These are phyloP conservation scores for Calliphora vicina DNA, from an alignment of 1,140 invertebrate genomes.

Conservation along the genomic window DNA sequence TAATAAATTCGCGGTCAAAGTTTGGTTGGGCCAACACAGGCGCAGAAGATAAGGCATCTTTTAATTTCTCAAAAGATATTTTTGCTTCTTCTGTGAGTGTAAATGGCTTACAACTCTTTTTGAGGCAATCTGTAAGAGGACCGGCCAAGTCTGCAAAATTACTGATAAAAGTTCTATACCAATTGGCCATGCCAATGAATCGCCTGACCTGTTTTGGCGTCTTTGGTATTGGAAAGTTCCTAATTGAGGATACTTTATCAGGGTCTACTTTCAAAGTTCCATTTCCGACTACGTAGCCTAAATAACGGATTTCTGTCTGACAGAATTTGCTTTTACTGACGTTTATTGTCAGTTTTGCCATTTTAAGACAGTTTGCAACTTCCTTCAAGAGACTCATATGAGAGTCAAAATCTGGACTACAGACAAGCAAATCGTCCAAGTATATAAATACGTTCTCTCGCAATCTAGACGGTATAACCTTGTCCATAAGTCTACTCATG, in stretches of 20 bases:
- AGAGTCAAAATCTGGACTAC: conserved; percentile 52
- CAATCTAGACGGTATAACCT: conserved; percentile 29
- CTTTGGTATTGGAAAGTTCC: conserved; percentile 33
- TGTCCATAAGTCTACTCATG: conserved; percentile 39
- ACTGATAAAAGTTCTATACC: conserved; percentile 57
- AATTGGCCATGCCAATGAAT: conserved; percentile 63
- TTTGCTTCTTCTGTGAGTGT: conserved; percentile 15
- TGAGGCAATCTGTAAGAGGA: conserved; percentile 46
- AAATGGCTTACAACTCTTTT: neutral
- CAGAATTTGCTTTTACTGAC: conserved; percentile 40
- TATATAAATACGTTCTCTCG: conserved; percentile 34
- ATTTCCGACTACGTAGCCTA: conserved; percentile 44
- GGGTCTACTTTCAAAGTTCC: conserved; percentile 49
- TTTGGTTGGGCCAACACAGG: conserved; percentile 45
- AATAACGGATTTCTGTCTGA: conserved; percentile 45
- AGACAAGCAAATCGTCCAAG: conserved; percentile 57
- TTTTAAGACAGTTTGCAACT: conserved; percentile 40
- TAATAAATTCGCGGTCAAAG: conserved; percentile 39
- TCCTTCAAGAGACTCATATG: conserved; percentile 48
- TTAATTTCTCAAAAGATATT: conserved; percentile 41
- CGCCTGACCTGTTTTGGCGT: conserved; percentile 56
- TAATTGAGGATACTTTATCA: conserved; percentile 43
- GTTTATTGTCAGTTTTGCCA: conserved; percentile 44
- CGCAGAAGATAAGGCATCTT: conserved; percentile 36
- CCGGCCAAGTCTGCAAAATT: conserved; percentile 50